These are phyloP conservation scores for Sclerodermus sp. DNA, from an alignment of 2,888 invertebrate species.

Conservation along the genomic window DNA sequence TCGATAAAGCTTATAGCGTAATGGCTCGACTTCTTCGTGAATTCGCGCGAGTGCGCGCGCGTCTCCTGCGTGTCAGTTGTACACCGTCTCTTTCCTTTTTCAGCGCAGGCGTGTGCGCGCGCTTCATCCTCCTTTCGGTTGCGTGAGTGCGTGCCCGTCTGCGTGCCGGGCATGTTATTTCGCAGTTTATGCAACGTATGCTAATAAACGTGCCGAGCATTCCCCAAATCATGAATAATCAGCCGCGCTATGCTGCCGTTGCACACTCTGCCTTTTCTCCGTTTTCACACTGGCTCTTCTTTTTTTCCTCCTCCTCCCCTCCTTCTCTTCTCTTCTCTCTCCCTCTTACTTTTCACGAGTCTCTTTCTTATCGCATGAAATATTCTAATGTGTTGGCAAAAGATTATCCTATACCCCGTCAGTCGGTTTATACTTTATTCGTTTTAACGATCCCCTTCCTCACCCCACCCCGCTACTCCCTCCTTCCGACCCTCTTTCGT, in stretches of 20 bases:
- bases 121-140: conserved; percentile 7
- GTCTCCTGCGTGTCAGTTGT: too few relatives aligned
- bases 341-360: neutral
- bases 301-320: neutral
- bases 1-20: conserved; percentile 52
- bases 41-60: conserved; percentile 10
- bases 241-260: conserved; percentile 4
- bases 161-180: conserved; percentile 42
- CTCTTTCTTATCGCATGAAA: too few relatives aligned
- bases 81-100: conserved; percentile 7
- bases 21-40: conserved; percentile 32
- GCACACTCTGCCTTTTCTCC: neutral
- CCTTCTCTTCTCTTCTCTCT: neutral
- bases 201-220: conserved; percentile 28
- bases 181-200: conserved; percentile 44
- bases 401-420: too few relatives aligned
- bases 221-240: conserved; percentile 36
- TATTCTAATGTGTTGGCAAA: too few relatives aligned
- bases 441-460: too few relatives aligned
- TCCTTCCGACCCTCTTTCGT: too few relatives aligned
- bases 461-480: too few relatives aligned
- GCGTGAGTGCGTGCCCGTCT: conserved; percentile 36
- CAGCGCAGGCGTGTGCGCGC: conserved; percentile 7
- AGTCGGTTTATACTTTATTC: too few relatives aligned
- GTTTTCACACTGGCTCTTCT: neutral